phyloP scores from a whole-genome alignment of 2,797 vertebrate genomes.

The Tokudaia tokunoshimensis region DNA sequence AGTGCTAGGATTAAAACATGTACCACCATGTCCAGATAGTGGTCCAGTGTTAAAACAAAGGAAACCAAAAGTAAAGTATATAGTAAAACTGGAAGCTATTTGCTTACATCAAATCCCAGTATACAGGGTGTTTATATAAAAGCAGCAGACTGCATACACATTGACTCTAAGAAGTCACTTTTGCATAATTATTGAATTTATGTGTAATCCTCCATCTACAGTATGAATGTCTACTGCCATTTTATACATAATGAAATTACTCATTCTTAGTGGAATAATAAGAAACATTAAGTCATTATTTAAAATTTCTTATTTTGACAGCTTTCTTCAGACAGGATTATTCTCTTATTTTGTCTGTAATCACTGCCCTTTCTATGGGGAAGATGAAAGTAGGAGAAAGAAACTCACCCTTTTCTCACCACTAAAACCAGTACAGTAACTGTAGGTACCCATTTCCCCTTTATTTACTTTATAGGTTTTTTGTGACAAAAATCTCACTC shows the following conservation, averaged over 20 bases:
- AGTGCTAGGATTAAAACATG: background rate
- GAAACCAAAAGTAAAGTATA: conserved; percentile 38
- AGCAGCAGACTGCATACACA: background rate
- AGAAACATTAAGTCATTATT: background rate
- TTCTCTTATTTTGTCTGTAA: conserved; percentile 3
- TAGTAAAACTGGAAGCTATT: conserved; percentile 36
- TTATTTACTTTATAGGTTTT: background rate
- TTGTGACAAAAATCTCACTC: background rate
- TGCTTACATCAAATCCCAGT: background rate
- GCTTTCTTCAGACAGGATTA: background rate
- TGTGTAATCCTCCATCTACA: background rate
- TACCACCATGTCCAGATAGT: background rate
- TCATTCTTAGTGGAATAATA: background rate
- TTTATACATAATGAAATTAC: background rate
- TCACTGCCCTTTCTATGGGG: background rate
- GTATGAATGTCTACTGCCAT: background rate
- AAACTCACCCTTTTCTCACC: background rate
- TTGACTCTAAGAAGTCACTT: background rate
- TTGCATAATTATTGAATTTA: background rate
- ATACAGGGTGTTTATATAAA: background rate
- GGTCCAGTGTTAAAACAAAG: background rate
- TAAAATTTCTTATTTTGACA: background rate
- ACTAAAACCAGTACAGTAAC: background rate
- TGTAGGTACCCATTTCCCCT: background rate
- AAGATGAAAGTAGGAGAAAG: background rate